Conservation (phyloP, 2,113 vertebrate genomes). For the Acrocephalus kingi region DNA sequence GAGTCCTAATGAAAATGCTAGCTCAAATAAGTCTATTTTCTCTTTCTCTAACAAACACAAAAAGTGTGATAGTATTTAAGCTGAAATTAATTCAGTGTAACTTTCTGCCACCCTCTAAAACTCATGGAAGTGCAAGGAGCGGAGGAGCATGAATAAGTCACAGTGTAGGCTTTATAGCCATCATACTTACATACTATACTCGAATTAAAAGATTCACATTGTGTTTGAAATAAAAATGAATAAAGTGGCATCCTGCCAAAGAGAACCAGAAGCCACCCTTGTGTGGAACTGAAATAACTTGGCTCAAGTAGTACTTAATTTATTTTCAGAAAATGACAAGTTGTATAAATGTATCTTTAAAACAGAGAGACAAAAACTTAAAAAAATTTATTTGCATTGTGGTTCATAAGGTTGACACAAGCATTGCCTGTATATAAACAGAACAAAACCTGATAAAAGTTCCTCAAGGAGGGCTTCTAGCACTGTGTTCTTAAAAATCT, state of each 20-base stretch:
- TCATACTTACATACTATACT: slow-evolving; percentile 50
- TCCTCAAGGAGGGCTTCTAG: slow-evolving; percentile 22
- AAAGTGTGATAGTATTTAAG: neutral
- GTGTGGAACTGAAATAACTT: slow-evolving; percentile 74
- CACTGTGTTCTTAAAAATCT: slow-evolving; percentile 38
- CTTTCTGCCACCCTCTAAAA: slow-evolving; percentile 4
- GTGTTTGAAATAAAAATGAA: slow-evolving; percentile 76
- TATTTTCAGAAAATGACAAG: slow-evolving; percentile 75
- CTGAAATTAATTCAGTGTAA: neutral
- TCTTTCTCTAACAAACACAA: neutral
- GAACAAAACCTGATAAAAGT: slow-evolving; percentile 53
- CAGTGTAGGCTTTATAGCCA: slow-evolving; percentile 40
- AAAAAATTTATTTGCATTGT: slow-evolving; percentile 56
- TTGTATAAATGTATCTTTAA: slow-evolving; percentile 74
- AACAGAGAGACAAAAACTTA: slow-evolving; percentile 52
- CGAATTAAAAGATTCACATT: slow-evolving; percentile 75
- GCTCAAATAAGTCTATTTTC: neutral
- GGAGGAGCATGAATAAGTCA: slow-evolving; percentile 48
- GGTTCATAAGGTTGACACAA: slow-evolving; percentile 17
- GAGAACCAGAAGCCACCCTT: slow-evolving; percentile 68
- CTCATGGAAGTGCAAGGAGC: neutral
- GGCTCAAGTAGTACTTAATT: slow-evolving; percentile 75
- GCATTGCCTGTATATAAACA: slow-evolving; percentile 35
- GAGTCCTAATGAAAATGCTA: neutral
- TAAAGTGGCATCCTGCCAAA: slow-evolving; percentile 72